phyloP scores from a whole-genome alignment of 2,888 invertebrate species.

The Patella pellucida region DNA sequence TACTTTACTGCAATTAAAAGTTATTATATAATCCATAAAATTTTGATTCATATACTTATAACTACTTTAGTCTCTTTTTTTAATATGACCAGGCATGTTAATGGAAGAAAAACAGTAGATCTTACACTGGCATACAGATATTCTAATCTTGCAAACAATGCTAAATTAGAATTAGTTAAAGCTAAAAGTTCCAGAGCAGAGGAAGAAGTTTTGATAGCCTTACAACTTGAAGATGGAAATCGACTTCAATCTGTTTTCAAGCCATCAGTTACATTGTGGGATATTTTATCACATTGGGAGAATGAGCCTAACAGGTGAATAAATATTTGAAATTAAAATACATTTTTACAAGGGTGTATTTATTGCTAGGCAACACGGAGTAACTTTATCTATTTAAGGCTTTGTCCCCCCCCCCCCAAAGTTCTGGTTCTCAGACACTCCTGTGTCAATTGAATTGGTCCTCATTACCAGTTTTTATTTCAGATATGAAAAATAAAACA shows the following conservation, averaged over 20 bases:
- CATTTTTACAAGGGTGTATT: too few relatives aligned
- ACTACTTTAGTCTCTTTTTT: neutral
- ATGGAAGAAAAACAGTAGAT: conserved; percentile 83
- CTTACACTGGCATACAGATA: conserved; percentile 84
- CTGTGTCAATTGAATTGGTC: too few relatives aligned
- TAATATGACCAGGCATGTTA: neutral
- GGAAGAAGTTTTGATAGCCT: conserved; percentile 80
- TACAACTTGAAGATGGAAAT: conserved; percentile 83
- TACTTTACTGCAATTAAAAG: neutral
- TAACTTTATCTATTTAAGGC: too few relatives aligned
- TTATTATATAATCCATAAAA: neutral
- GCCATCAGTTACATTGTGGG: conserved; percentile 75
- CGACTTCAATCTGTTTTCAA: conserved; percentile 76
- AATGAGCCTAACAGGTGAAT: conserved; percentile 35
- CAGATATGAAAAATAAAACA: too few relatives aligned
- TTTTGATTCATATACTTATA: neutral
- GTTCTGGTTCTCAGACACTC: too few relatives aligned
- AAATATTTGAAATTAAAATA: too few relatives aligned
- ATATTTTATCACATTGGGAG: conserved; percentile 73
- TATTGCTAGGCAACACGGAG: too few relatives aligned
- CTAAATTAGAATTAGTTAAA: conserved; percentile 86
- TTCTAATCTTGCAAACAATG: conserved; percentile 91
- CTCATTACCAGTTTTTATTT: too few relatives aligned
- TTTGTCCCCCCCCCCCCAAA: too few relatives aligned
- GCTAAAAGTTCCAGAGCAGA: conserved; percentile 75